Percentiles rank a stretch among this genome's conserved stretches.
Evolutionary conservation across 2,797 vertebrate genomes (phyloP).

Genomic region (Crocidura indochinensis): DNA sequence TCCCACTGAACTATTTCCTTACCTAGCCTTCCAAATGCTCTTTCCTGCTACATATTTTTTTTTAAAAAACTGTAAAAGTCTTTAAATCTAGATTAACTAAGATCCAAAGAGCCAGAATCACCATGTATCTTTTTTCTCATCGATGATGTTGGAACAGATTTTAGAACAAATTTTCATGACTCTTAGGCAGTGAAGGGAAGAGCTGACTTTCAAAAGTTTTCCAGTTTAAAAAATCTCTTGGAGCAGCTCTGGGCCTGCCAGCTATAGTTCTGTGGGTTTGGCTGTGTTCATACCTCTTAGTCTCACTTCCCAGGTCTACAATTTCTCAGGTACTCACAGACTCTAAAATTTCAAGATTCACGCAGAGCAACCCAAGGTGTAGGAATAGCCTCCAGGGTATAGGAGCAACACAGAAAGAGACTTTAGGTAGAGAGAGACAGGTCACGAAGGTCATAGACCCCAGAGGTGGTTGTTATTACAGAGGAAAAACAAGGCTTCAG

Average conservation of each 20-base stretch:
- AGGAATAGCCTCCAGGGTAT: background rate
- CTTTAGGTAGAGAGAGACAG: background rate
- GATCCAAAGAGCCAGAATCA: background rate
- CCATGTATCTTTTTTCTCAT: background rate
- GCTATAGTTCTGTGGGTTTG: background rate
- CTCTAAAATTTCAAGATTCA: slow-evolving; percentile 30
- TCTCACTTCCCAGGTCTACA: background rate
- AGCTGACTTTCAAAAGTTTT: background rate
- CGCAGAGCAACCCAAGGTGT: background rate
- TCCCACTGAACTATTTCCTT: too few relatives aligned
- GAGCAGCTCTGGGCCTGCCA: background rate
- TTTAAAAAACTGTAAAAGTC: background rate
- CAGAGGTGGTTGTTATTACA: too few relatives aligned
- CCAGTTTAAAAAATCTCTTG: background rate
- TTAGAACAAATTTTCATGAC: background rate
- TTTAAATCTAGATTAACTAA: too few relatives aligned
- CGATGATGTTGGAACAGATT: background rate
- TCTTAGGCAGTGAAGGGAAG: background rate
- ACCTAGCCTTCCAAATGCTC: too few relatives aligned
- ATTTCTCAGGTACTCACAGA: too few relatives aligned
- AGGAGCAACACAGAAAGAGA: background rate
- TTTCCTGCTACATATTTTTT: too few relatives aligned
- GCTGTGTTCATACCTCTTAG: background rate
- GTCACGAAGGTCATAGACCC: too few relatives aligned
- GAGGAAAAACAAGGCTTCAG: too few relatives aligned